Percentiles rank a stretch among this genome's conserved stretches.
phyloP scores from a whole-genome alignment of 2,797 vertebrate species.

The Mustela erminea region DNA sequence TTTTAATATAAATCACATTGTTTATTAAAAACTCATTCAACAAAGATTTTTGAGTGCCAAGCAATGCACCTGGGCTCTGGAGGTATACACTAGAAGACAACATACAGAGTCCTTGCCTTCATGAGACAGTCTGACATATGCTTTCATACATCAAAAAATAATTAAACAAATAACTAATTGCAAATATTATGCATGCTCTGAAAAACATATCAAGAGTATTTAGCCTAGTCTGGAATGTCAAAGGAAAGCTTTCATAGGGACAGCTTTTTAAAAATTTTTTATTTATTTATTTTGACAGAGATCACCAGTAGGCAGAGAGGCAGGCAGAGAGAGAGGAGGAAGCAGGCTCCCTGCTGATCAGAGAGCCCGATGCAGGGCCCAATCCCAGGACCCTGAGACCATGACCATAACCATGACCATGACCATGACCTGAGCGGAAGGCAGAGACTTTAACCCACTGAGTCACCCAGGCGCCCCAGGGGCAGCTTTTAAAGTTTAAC shows the following conservation, averaged over 20 bases:
- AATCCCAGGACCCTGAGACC: too few relatives aligned
- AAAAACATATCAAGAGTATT: not conserved
- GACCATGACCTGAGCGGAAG: too few relatives aligned
- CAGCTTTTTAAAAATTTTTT: not conserved
- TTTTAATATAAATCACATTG: not conserved
- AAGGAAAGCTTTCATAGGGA: not conserved
- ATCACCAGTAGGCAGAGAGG: too few relatives aligned
- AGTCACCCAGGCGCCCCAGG: not conserved
- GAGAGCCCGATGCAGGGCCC: too few relatives aligned
- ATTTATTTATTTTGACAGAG: too few relatives aligned
- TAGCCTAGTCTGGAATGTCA: not conserved
- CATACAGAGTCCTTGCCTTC: not conserved
- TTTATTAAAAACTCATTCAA: not conserved
- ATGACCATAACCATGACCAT: too few relatives aligned
- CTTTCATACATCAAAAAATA: slow-evolving; percentile 1
- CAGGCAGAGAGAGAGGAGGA: too few relatives aligned
- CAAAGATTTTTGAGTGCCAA: not conserved
- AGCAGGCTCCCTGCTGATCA: too few relatives aligned
- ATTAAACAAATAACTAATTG: not conserved
- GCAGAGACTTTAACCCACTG: too few relatives aligned
- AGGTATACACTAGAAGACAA: not conserved
- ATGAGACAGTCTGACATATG: not conserved
- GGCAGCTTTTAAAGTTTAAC: not conserved
- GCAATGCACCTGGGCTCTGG: not conserved
- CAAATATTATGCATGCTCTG: not conserved